Evolutionary conservation across 2,888 invertebrate species (phyloP).

Genomic region (Lithophane ornitopus): DNA sequence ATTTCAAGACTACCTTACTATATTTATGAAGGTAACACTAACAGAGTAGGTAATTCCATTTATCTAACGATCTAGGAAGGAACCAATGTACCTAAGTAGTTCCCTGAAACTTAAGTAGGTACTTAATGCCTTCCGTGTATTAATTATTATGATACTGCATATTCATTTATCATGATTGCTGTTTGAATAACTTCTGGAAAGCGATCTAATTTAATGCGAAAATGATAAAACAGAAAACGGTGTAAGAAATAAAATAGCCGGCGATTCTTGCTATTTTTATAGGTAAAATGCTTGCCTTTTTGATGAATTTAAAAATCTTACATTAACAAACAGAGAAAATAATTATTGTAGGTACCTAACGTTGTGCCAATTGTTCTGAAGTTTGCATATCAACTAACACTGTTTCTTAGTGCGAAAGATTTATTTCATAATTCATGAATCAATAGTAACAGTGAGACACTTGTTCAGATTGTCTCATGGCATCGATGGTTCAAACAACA

Average conservation of each 20-base stretch:
- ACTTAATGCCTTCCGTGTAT: conserved; percentile 20
- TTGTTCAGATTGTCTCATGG: neutral
- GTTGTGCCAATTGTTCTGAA: neutral
- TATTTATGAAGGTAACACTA: neutral
- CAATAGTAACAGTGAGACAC: neutral
- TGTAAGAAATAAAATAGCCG: neutral
- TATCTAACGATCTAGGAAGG: neutral
- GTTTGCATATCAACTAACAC: neutral
- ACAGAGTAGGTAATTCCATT: neutral
- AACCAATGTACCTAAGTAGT: neutral
- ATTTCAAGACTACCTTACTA: neutral
- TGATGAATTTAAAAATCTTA: neutral
- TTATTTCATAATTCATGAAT: conserved; percentile 1
- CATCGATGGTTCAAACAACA: conserved; percentile 16
- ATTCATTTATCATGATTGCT: conserved; percentile 3
- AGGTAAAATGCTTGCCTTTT: neutral
- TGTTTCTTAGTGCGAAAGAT: neutral
- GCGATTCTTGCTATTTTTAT: neutral
- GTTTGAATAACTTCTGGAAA: conserved; percentile 19
- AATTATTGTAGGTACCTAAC: too few relatives aligned
- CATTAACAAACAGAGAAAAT: neutral
- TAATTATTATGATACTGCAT: conserved; percentile 17
- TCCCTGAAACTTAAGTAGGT: conserved; percentile 1
- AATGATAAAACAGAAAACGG: conserved; percentile 2
- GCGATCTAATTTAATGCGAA: neutral